Conservation (phyloP, 2,113 vertebrate genomes). For the Hypanus sabinus region DNA sequence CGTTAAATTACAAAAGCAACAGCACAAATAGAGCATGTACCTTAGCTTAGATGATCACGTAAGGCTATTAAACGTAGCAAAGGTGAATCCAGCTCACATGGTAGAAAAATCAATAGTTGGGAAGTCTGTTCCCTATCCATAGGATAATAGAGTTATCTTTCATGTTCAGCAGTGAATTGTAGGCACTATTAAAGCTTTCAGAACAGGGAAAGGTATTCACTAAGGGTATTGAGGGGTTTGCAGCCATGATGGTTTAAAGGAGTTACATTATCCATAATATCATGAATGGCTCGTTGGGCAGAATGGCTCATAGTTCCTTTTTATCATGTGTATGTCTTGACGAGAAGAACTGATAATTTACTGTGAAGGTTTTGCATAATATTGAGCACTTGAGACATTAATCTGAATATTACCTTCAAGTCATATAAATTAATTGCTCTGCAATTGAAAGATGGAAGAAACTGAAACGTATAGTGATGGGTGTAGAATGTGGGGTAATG, state of each 20-base stretch:
- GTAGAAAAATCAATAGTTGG: background rate
- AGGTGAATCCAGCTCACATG: background rate
- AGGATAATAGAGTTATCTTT: background rate
- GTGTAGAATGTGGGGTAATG: background rate
- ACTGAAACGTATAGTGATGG: background rate
- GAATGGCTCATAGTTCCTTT: background rate
- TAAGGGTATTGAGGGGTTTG: background rate
- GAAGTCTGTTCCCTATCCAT: background rate
- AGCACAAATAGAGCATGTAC: background rate
- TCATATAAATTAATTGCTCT: constrained; percentile 21
- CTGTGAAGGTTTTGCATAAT: background rate
- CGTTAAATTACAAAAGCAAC: background rate
- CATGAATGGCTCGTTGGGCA: background rate
- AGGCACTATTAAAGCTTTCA: background rate
- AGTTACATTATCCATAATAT: background rate
- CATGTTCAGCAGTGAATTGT: background rate
- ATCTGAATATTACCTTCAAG: constrained; percentile 22
- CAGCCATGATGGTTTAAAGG: background rate
- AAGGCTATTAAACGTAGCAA: background rate
- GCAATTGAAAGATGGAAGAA: background rate
- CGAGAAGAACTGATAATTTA: background rate
- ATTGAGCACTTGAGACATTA: background rate
- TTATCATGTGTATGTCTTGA: background rate
- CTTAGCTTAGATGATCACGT: background rate
- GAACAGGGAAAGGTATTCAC: background rate